Evolutionary conservation across 2,888 invertebrate species (phyloP).

Genomic region (Chrysomela aeneicollis): DNA sequence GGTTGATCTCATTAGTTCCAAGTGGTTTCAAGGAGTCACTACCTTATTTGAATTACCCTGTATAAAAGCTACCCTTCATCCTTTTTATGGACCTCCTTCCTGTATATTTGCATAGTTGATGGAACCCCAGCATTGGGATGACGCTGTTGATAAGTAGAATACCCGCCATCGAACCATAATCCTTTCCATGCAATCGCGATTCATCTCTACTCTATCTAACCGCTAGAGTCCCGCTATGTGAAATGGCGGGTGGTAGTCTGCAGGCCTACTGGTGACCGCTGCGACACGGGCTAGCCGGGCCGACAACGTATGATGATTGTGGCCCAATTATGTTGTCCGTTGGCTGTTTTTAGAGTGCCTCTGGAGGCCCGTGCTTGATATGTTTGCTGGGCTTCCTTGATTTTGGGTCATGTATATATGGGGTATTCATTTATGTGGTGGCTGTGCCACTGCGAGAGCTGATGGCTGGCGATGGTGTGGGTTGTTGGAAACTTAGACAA

Average conservation of each 20-base stretch:
- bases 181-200: conserved; percentile 1
- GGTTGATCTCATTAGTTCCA: too few species aligned
- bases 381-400: conserved; percentile 21
- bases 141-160: conserved; percentile 3
- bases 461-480: too few species aligned
- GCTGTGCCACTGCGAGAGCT: too few species aligned
- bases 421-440: too few species aligned
- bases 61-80: too few species aligned
- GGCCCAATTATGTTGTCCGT: conserved; percentile 9
- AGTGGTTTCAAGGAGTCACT: too few species aligned
- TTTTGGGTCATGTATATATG: too few species aligned
- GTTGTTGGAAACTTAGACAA: too few species aligned
- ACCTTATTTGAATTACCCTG: too few species aligned
- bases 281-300: conserved; percentile 11
- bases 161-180: conserved; percentile 17
- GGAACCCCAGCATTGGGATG: conserved; percentile 8
- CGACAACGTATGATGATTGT: conserved; percentile 2
- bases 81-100: too few species aligned
- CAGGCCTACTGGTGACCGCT: conserved; percentile 11
- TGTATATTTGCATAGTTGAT: conserved; percentile 12
- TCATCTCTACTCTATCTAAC: not conserved
- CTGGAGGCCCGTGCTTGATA: not conserved
- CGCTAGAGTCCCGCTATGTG: conserved; percentile 13
- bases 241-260: conserved; percentile 12
- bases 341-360: conserved; percentile 4